Base-by-base conservation (phyloP, 2,113 vertebrate species). In the Bujurquina vittata region DNA sequence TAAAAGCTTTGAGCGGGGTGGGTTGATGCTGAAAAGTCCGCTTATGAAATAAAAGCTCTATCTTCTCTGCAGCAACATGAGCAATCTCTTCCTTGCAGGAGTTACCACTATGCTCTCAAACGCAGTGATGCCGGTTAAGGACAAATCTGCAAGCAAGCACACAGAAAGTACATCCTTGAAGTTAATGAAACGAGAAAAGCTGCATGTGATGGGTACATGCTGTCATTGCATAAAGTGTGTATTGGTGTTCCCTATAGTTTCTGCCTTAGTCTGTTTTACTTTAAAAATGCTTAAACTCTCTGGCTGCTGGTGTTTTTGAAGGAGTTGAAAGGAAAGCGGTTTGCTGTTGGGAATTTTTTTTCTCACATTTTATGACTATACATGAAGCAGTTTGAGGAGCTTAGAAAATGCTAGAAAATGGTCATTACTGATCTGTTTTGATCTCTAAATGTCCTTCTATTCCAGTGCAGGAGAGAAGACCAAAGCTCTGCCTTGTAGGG, bases 341-440 rank as follows among this genome's bases (percentile, higher is more conserved):
- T 33, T 46, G 11, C 1, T 52, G 20, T 72, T 5, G 49, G 49
- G 43, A 46, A 10, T 40, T 40, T 40, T 40, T 17, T 49, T 4
- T 49, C 15, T 11, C 9, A 9, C 22, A 31, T 49, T 69, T 49
- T 18, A 12, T 29, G 23, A 52, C 65, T 69, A 69, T 49, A 29
- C 26, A 49, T 20, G 23, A 43, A 72, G 5, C 17, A 31, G 23
- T 63, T 63, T 40, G 33, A 63, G 33, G 61, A 63, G 18, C 20
- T 35, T 12, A 63, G 35, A 40, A 54, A 63, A 37, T 72, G 29
- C 33, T 26, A 5, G 22, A 77, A 77, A 77, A 78, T 49, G 77
- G 12, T 72, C 55, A 18, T 57, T 37, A 37, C 75, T 37, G 54
- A 80, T 81, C 20, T 65, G 37, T 84, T 80, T 84, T 69, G 56